Conservation (phyloP, 2,888 invertebrate genomes). For the Crossocerus cetratus region DNA sequence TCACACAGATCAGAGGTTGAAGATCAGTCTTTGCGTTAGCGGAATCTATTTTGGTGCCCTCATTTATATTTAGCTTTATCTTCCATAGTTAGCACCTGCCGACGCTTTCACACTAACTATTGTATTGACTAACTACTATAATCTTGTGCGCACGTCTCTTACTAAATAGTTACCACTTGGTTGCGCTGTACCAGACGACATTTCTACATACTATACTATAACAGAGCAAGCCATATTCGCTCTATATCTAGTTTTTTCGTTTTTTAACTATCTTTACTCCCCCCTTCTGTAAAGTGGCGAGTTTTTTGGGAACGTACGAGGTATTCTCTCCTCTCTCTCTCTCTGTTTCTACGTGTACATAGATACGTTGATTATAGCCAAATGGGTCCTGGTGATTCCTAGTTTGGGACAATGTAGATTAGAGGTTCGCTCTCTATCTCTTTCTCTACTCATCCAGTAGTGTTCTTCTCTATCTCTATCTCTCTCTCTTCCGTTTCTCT, state of each 20-base stretch:
- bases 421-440: slow-evolving; percentile 7
- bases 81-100: slow-evolving; percentile 77
- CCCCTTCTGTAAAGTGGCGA: slow-evolving; percentile 13
- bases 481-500: slow-evolving; percentile 5
- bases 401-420: slow-evolving; percentile 14
- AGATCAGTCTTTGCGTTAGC: slow-evolving; percentile 67
- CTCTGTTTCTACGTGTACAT: too few relatives aligned
- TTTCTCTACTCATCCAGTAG: slow-evolving; percentile 11
- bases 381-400: neutral
- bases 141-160: slow-evolving; percentile 72
- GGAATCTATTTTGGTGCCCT: slow-evolving; percentile 75
- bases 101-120: slow-evolving; percentile 75
- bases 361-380: neutral
- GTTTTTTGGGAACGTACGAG: slow-evolving; percentile 5
- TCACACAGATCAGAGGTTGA: slow-evolving; percentile 65
- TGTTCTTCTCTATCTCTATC: neutral
- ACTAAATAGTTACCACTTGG: slow-evolving; percentile 65
- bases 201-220: neutral
- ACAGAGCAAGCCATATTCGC: neutral
- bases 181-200: slow-evolving; percentile 20
- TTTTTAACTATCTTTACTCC: neutral
- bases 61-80: slow-evolving; percentile 78
- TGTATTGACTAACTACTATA: slow-evolving; percentile 6
- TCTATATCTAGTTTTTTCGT: too few relatives aligned
- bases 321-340: too few relatives aligned